Evolutionary conservation across 2,113 vertebrate species (phyloP).

Genomic region (Mirounga angustirostris): DNA sequence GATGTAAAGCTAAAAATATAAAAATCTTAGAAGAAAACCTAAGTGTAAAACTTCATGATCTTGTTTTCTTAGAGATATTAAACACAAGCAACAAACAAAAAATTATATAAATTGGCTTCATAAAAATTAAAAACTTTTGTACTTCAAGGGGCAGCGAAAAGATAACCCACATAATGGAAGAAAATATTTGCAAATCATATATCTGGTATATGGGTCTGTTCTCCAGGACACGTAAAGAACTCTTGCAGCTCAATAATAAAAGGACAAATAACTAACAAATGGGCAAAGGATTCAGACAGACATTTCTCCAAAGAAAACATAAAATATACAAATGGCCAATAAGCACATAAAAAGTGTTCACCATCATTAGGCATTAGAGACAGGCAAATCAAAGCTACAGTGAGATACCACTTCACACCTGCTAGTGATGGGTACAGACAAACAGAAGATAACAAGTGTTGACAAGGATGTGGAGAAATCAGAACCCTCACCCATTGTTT

Average conservation of each 20-base stretch:
- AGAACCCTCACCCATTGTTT: background rate
- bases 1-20: background rate
- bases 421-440: background rate
- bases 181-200: slow-evolving; percentile 20
- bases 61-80: background rate
- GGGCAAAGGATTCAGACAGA: background rate
- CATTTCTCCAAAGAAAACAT: slow-evolving; percentile 8
- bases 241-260: background rate
- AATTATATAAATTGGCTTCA: background rate
- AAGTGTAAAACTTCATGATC: slow-evolving; percentile 1
- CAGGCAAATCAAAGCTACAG: background rate
- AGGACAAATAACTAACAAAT: slow-evolving; percentile 4
- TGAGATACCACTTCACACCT: background rate
- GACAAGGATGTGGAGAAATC: background rate
- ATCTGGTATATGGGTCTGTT: background rate
- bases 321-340: background rate
- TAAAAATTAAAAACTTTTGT: background rate
- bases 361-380: background rate
- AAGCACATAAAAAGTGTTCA: background rate
- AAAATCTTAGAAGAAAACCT: slow-evolving; percentile 18
- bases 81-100: slow-evolving; percentile 20
- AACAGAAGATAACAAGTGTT: background rate
- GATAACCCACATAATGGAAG: background rate
- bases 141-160: background rate
- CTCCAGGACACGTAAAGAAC: background rate